Base-by-base conservation (phyloP, 2,888 invertebrate genomes). In the Rhopalosiphum nymphaeae region DNA sequence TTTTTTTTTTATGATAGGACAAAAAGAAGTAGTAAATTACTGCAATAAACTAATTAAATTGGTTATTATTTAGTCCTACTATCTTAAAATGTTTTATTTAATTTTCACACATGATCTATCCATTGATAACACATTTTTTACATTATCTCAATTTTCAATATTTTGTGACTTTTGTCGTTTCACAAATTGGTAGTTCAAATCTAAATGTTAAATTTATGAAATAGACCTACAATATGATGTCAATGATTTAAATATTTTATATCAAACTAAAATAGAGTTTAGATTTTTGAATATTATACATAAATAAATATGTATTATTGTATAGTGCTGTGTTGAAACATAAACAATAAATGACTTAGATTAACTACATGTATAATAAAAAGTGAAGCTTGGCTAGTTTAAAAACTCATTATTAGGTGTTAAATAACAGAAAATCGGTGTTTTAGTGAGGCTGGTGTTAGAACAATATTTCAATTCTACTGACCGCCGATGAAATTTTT, bases 401-500 rank as follows among this genome's bases (percentile, higher is more conserved):
- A 78, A 89, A 85, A 89, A 93, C 84, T 93, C 57, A 89, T 44
- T 89, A 90, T 85, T 93, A 93, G 85, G 78, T 93, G 92, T 93
- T 93, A 93, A 92, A 93, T 26, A 88, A 78, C 78, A 88, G 67
- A 42, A 91, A 57, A 88, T 49, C 36, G 13, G 89, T 94, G 88
- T 94, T 92, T 89, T 92, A 94, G 92, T 94, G 78, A 92, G 88
- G 78, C 89, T 94, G 88, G 92, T 92, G 90, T 90, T 91, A 94
- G 57, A 93, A 90, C 56, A 93, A 49, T 61, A 29, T 90, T 53
- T 29, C 42, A 89, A 78, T 87, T 67, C 93, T 90, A 94, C 94
- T 94, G 94, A 94, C 94, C 94, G 46, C 89, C 61, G 92, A 92
- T 89, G 94, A 94, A 89, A 94, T 57, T 92, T 94, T 94, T 89